Conservation (phyloP, 2,888 invertebrate species). For the Drosophila melanosoma region DNA sequence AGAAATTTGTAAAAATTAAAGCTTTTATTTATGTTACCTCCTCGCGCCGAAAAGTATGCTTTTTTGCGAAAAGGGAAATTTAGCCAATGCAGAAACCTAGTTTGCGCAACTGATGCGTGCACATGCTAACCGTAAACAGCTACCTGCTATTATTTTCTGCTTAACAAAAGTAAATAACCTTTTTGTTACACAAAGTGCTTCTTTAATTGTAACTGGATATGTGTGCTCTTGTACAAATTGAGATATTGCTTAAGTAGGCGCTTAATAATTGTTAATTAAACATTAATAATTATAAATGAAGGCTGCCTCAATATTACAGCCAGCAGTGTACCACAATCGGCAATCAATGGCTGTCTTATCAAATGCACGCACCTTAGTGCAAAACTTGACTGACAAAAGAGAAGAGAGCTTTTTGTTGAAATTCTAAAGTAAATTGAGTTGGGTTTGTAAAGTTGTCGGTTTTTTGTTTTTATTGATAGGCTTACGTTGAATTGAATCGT, state of each 20-base stretch:
- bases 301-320: background rate
- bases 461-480: slow-evolving; percentile 51
- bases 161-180: background rate
- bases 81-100: background rate
- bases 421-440: background rate
- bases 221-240: background rate
- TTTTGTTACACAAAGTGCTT: background rate
- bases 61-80: background rate
- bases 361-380: background rate
- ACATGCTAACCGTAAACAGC: background rate
- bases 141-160: background rate
- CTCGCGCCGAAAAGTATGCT: background rate
- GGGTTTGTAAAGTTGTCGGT: slow-evolving; percentile 20
- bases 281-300: background rate
- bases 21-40: background rate
- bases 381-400: background rate
- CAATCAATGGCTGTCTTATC: background rate
- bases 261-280: background rate
- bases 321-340: slow-evolving; percentile 9
- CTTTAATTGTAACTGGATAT: background rate
- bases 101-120: background rate
- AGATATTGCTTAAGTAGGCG: background rate
- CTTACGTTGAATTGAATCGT: slow-evolving; percentile 58
- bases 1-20: background rate
- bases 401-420: background rate